Conservation (phyloP, 2,888 invertebrate genomes). For the Amphipoea lucens region DNA sequence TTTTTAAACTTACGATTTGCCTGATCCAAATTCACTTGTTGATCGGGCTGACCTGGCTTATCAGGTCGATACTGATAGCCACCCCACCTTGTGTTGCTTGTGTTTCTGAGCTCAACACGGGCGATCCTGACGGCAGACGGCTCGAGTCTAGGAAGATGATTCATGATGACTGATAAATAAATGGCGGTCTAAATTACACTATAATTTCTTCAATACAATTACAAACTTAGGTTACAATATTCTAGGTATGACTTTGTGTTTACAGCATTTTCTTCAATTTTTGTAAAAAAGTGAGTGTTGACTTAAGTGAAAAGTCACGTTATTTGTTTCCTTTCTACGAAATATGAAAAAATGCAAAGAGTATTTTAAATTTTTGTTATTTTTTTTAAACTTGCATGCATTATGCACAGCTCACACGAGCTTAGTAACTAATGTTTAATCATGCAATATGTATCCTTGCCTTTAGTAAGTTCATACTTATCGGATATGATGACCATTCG, state of each 20-base stretch:
- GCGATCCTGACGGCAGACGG: neutral
- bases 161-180: conserved; percentile 14
- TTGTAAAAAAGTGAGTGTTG: conserved; percentile 8
- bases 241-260: neutral
- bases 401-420: neutral
- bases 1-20: neutral
- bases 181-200: neutral
- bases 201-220: neutral
- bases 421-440: neutral
- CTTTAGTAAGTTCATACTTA: neutral
- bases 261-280: neutral
- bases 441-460: neutral
- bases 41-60: neutral
- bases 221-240: neutral
- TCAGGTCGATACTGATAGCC: conserved; percentile 17
- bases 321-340: neutral
- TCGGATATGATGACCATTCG: no score
- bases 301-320: neutral
- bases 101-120: neutral
- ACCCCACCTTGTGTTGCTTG: conserved; percentile 16
- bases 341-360: conserved; percentile 1
- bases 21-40: rapidly evolving
- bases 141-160: conserved; percentile 3
- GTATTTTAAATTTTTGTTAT: neutral
- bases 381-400: neutral